Evolutionary conservation across 2,888 invertebrate species (phyloP), one percentile per base, ranked within the genome.

Genomic region (Drosophila nigricruria): DNA sequence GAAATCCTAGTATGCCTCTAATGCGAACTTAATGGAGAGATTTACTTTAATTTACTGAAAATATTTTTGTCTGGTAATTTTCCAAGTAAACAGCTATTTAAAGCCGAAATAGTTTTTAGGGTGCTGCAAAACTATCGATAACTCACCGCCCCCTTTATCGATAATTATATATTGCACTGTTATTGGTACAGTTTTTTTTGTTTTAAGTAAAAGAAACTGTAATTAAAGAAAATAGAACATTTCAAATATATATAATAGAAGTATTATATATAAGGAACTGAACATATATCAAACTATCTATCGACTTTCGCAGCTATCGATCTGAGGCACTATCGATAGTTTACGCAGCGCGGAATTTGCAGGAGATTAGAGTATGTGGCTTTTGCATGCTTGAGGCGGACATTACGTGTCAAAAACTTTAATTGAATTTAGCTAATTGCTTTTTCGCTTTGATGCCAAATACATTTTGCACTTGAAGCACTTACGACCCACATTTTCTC

Each of bases 401-500:
- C 52, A 49, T 68, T 78, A 58, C n/a, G 61, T 63, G 53, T 62
- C 59, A 52, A 59, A 32, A 49, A 30, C 59, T 66, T 65, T 70
- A 70, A 63, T 72, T 72, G 45, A 66, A 64, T 56, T 61, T 62
- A 47, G n/a, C 58, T 69, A 61, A 62, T 60, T 60, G 54, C 40
- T 70, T 60, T 54, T 27, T 36, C 53, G 12, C 38, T 53, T 18
- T 25, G 1, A 43, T 27, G 40, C 38, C 56, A 72, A 82, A 83
- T 75, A 75, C 72, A 82, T 75, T 78, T 78, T 77, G 75, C 82
- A 77, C 78, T 74, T 77, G 60, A 63, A 72, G 60, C 58, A 52
- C 25, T 43, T 49, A 49, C 42, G 36, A 38, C 18, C 25, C 45
- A 18, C 42, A 43, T 45, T 49, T 32, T 43, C n/a, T 38, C 25